Base-by-base conservation (phyloP, 2,113 vertebrate species). In the Castor canadensis region DNA sequence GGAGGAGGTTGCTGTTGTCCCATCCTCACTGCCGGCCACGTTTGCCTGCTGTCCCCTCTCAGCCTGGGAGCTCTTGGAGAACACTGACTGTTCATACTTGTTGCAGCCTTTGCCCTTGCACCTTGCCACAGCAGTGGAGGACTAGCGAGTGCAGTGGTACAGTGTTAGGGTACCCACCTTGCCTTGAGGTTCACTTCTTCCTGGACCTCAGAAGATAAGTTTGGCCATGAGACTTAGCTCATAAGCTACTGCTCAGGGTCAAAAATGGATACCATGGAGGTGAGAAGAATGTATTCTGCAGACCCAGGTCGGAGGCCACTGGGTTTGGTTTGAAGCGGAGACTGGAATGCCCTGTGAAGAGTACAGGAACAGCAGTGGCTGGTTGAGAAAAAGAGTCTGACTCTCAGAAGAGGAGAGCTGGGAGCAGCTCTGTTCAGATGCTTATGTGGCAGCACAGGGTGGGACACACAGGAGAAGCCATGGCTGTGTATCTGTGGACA, bases 101-200 rank as follows among this genome's bases (percentile, higher is more conserved):
- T 40, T 1, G 5, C 1, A 0, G 5, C 11, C 12, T 75, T 58
- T 4, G 1, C 13, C 58, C n/a, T 40, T 3, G 73, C 22, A 0
- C 4, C 58, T 60, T 26, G n/a, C 28, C 24, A 8, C 28, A 0
- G 12, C 3, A 4, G 8, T 52, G 32, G 35, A 26, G 20, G 58
- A 4, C 1, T 38, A 2, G 22, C 0, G 1, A 22, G 26, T 6
- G 58, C 24, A 28, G 58, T n/a, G 24, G 58, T 1, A 17, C 16
- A 26, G 22, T 10, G 16, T 10, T 28, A 30, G 62, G 35, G 47
- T n/a, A 26, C 73, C 66, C 9, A 1, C 38, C 22, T 30, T 8
- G 28, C 60, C 54, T 40, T 0, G 1, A 47, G 30, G 2, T 6
- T n/a, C 6, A 22, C 0, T 22, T 40, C 60, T 54, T 28, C 47